phyloP scores from a whole-genome alignment of 2,888 invertebrate species.

The Cryptosula pallasiana region DNA sequence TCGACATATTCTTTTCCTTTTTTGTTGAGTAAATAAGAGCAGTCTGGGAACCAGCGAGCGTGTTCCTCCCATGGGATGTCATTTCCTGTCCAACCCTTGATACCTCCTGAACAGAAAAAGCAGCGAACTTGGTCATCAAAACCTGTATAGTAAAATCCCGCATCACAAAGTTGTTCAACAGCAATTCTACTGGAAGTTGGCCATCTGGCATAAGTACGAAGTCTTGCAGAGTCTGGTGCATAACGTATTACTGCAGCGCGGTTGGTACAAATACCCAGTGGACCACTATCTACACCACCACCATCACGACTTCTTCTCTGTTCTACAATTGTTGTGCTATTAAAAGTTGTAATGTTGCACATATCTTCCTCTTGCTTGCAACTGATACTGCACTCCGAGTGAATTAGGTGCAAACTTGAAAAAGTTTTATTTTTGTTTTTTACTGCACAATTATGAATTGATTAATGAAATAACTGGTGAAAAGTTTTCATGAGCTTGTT shows the following conservation, averaged over 20 bases:
- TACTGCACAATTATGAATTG: no score
- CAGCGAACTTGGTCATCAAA: slow-evolving; percentile 82
- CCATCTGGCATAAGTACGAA: background rate
- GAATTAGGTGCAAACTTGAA: no score
- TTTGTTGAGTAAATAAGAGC: slow-evolving; percentile 72
- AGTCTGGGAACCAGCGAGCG: slow-evolving; percentile 82
- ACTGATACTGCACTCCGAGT: no score
- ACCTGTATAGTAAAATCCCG: slow-evolving; percentile 85
- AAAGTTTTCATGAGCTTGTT: no score
- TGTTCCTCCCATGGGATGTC: slow-evolving; percentile 94
- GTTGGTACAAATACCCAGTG: background rate
- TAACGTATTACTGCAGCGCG: background rate
- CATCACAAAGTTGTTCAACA: slow-evolving; percentile 70
- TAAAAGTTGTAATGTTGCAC: background rate
- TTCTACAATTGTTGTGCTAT: background rate
- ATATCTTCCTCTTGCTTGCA: no score
- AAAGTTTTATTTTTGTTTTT: no score
- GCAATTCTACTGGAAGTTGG: background rate
- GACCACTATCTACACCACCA: background rate
- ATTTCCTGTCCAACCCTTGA: slow-evolving; percentile 84
- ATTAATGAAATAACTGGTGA: no score
- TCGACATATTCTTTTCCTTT: slow-evolving; percentile 64
- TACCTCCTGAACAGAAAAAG: slow-evolving; percentile 87
- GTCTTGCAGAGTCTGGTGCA: background rate
- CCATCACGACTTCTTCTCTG: background rate